phyloP scores from a whole-genome alignment of 2,113 vertebrate species.

The Tricholaema leucomelas region DNA sequence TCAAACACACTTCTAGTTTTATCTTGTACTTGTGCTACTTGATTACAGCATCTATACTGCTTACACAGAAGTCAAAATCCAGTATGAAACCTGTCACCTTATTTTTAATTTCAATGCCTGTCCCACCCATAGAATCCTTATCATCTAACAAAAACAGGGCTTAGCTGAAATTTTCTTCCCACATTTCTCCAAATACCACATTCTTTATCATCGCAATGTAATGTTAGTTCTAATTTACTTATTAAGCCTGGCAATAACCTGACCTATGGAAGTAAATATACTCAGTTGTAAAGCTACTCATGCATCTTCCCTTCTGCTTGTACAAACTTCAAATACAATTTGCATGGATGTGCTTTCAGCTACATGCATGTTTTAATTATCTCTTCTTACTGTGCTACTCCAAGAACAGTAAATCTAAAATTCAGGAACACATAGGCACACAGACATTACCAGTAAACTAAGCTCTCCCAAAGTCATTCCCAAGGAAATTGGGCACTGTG shows the following conservation, averaged over 20 bases:
- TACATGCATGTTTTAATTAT: background rate
- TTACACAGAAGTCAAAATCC: background rate
- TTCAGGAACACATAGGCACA: background rate
- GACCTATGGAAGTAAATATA: background rate
- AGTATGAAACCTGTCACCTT: background rate
- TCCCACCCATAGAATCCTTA: background rate
- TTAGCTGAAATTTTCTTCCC: background rate
- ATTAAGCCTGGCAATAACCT: background rate
- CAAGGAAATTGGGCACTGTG: constrained; percentile 84
- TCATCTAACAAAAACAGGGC: background rate
- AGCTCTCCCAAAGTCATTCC: constrained; percentile 91
- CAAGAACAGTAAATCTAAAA: background rate
- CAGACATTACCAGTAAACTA: constrained; percentile 87
- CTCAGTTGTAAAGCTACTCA: background rate
- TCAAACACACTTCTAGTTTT: background rate
- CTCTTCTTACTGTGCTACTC: background rate
- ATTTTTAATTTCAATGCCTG: background rate
- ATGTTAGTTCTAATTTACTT: background rate
- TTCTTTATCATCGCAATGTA: background rate
- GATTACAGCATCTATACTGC: background rate
- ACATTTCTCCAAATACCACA: background rate
- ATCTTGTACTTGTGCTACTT: background rate
- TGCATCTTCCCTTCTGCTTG: background rate
- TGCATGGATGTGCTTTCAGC: background rate
- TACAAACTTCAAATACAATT: background rate